phyloP scores from a whole-genome alignment of 2,113 vertebrate genomes.

The Elaphurus davidianus region DNA sequence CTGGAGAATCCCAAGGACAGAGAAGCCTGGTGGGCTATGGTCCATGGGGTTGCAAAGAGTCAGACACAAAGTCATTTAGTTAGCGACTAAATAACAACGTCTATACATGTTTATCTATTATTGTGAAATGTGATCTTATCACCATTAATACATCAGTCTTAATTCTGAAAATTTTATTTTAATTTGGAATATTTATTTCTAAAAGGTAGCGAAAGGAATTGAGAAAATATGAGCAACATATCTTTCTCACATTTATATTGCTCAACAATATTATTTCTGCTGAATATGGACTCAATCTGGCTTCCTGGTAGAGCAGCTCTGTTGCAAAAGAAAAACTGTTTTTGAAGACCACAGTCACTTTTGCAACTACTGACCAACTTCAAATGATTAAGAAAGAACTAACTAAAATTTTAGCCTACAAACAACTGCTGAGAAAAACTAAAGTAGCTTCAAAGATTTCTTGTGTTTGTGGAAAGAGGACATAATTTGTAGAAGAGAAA shows the following conservation, averaged over 20 bases:
- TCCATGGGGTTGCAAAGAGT: neutral
- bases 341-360: neutral
- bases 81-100: neutral
- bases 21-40: neutral
- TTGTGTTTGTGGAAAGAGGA: neutral
- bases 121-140: neutral
- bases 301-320: neutral
- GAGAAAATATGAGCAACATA: neutral
- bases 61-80: neutral
- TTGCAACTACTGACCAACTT: neutral
- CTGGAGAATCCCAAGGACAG: neutral
- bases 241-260: neutral
- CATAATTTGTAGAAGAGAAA: conserved; percentile 6
- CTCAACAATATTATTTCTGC: neutral
- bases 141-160: neutral
- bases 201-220: neutral
- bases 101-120: neutral
- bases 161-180: neutral
- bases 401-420: neutral
- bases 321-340: neutral
- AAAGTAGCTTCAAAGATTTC: neutral
- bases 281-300: neutral
- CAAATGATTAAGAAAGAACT: neutral
- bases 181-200: neutral
- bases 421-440: neutral